phyloP scores from a whole-genome alignment of 1,140 invertebrate species.

The Metopolophium dirhodum region DNA sequence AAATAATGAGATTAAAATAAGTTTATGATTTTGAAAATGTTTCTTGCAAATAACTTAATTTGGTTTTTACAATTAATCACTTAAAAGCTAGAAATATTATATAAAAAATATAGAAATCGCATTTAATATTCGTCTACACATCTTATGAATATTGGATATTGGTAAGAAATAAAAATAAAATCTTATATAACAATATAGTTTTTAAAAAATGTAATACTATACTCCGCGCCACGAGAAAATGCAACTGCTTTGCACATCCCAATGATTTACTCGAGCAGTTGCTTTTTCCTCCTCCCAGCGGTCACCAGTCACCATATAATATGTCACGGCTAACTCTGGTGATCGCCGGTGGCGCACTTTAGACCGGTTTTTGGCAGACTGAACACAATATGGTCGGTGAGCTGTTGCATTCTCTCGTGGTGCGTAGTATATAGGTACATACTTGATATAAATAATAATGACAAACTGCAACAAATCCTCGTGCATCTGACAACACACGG shows the following conservation, averaged over 20 bases:
- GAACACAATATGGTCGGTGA: too few species aligned
- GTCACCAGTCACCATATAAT: too few species aligned
- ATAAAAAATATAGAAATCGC: not conserved
- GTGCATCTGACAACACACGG: constrained; percentile 75
- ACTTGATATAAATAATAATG: constrained; percentile 84
- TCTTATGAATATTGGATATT: not conserved
- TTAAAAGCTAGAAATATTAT: not conserved
- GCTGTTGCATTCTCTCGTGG: too few species aligned
- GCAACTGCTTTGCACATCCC: too few species aligned
- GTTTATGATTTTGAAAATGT: not conserved
- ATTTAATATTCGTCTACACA: not conserved
- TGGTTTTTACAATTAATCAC: not conserved
- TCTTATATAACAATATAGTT: not conserved
- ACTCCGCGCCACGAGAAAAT: too few species aligned
- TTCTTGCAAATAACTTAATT: not conserved
- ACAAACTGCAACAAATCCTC: constrained; percentile 80
- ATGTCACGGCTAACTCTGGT: too few species aligned
- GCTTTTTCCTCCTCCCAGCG: too few species aligned
- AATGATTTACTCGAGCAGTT: too few species aligned
- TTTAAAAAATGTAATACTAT: not conserved
- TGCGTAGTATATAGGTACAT: not conserved
- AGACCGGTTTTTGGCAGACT: too few species aligned
- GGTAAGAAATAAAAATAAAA: not conserved
- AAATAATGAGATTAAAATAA: not conserved
- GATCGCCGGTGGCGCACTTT: too few species aligned